phyloP scores from a whole-genome alignment of 2,888 invertebrate species.

The Torymus texanus region DNA sequence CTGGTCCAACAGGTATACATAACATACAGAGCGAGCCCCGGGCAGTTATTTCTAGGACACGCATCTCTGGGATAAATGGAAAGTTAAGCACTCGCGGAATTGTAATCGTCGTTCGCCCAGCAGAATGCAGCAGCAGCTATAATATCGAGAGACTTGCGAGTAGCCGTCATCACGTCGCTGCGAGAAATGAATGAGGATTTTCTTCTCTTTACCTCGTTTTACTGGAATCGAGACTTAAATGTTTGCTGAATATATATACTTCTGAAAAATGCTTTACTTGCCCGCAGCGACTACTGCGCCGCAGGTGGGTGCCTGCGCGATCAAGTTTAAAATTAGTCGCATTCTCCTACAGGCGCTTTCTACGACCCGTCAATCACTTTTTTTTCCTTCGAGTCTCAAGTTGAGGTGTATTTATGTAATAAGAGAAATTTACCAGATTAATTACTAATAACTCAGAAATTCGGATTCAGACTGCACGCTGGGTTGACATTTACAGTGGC shows the following conservation, averaged over 20 bases:
- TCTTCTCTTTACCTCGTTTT: background rate
- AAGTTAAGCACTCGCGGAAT: constrained; percentile 34
- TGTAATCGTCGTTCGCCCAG: constrained; percentile 16
- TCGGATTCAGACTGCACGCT: too few relatives aligned
- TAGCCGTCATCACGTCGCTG: background rate
- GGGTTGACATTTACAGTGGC: too few relatives aligned
- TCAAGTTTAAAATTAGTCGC: too few relatives aligned
- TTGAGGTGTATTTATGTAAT: background rate
- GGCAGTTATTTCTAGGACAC: constrained; percentile 52
- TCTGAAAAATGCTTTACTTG: too few relatives aligned
- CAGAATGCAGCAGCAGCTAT: too few relatives aligned
- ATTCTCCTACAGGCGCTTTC: too few relatives aligned
- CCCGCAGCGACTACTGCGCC: too few relatives aligned
- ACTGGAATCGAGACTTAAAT: background rate
- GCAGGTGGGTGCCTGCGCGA: too few relatives aligned
- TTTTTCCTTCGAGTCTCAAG: too few relatives aligned
- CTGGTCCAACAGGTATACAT: background rate
- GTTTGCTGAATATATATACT: background rate
- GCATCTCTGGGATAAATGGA: constrained; percentile 45
- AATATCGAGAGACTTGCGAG: background rate
- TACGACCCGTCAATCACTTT: too few relatives aligned
- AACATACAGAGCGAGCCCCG: constrained; percentile 24
- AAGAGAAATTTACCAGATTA: background rate
- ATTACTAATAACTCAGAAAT: background rate
- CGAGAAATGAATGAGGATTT: background rate